These are phyloP conservation scores for Ornithoptera alexandrae DNA, from an alignment of 2,888 invertebrate genomes.

Conservation along the genomic window DNA sequence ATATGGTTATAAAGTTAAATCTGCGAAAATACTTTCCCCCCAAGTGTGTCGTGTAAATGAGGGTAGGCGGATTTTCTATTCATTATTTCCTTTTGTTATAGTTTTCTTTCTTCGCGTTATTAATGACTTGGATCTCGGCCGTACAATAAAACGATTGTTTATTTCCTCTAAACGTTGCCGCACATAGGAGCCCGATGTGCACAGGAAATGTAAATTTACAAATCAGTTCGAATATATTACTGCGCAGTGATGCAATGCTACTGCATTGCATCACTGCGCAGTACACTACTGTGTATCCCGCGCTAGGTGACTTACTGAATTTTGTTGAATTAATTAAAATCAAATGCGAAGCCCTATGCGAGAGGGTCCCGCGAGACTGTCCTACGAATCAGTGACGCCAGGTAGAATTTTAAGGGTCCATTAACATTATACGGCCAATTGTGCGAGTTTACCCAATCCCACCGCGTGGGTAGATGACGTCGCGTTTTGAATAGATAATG, in stretches of 20 bases:
- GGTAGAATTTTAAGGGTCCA: constrained; percentile 43
- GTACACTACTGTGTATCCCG: neutral
- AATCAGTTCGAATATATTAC: neutral
- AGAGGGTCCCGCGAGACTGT: constrained; percentile 31
- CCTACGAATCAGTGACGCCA: constrained; percentile 35
- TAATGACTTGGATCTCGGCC: constrained; percentile 52
- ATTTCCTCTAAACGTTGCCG: constrained; percentile 48
- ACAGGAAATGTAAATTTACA: constrained; percentile 30
- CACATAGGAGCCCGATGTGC: constrained; percentile 38
- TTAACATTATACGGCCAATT: constrained; percentile 52
- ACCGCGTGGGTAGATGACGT: constrained; percentile 48
- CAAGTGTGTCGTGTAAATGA: constrained; percentile 25
- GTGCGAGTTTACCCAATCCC: constrained; percentile 44
- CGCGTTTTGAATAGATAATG: constrained; percentile 43
- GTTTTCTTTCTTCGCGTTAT: constrained; percentile 46
- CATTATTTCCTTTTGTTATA: constrained; percentile 40
- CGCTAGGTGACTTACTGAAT: constrained; percentile 17
- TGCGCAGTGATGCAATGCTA: constrained; percentile 10
- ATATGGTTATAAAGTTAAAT: constrained; percentile 1
- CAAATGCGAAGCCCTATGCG: neutral
- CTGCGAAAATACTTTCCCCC: constrained; percentile 16
- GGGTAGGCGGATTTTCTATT: constrained; percentile 36
- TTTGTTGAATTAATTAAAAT: constrained; percentile 21
- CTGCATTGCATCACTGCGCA: too few species aligned
- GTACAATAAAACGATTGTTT: constrained; percentile 51